Evolutionary conservation across 2,888 invertebrate genomes (phyloP), one percentile per base, ranked within the genome.

Genomic region (Ichneumoninae sp.): DNA sequence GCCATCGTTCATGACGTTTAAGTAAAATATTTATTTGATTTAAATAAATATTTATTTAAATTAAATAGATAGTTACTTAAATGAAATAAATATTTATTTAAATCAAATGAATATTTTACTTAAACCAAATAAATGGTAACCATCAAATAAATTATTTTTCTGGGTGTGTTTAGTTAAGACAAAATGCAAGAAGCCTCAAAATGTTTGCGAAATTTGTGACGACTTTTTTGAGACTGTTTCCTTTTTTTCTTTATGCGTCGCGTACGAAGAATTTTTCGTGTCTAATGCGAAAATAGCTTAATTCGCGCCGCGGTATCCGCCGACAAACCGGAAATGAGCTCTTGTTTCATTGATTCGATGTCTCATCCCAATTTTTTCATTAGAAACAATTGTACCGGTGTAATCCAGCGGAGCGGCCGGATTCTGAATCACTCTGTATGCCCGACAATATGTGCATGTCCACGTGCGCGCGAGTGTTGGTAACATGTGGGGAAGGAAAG

Each of bases 341-440:
- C 69, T 78, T 78, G 68, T 69, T 47, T 69, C 69, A 78, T 78
- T 78, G 68, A 69, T 78, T 78, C 77, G 69, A 70, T 69, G 69
- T 26, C 57, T 69, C 69, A 60, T 33, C 47, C 68, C 77, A 78
- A 78, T 78, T 78, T 78, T 69, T 69, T 78, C 77, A 78, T 78
- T 60, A 78, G 44, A 47, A 10, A 68, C 77, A 69, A 77, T 77
- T 77, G 68, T 13, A 60, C 47, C 33, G 77, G 69, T 70, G 77
- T 60, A 57, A 78, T 57, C 44, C 44, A 52, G 62, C 26, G 62
- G 50, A 33, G 62, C 33, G 47, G 33, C 6, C 52, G 36, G 36
- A 66, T 76, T 66, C 40, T 76, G 76, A 66, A 76, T 76, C 76
- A 66, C 76, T 76, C 76, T 66, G 76, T 76, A 75, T 65, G 19